Evolutionary conservation across 2,888 invertebrate species (phyloP).

Genomic region (Catocala nupta): DNA sequence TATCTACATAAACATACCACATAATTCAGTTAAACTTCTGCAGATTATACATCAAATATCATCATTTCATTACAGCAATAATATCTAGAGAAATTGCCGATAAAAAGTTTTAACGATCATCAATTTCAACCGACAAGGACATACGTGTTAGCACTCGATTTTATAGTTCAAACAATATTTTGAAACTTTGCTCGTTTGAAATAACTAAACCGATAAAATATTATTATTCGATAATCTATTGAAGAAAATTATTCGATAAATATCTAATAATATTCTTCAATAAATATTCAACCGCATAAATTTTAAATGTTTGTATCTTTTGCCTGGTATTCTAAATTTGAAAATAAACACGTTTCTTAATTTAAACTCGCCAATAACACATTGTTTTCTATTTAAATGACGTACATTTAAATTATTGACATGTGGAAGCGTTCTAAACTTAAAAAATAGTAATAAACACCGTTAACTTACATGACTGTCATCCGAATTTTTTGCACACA

Average conservation of each 20-base stretch:
- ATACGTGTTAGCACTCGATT: conserved; percentile 36
- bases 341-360: background rate
- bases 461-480: conserved; percentile 46
- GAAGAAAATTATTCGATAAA: too few relatives aligned
- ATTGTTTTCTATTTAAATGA: conserved; percentile 16
- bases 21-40: conserved; percentile 21
- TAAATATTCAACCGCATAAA: too few relatives aligned
- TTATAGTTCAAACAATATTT: conserved; percentile 26
- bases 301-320: background rate
- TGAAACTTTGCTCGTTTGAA: conserved; percentile 7
- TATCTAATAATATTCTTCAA: too few relatives aligned
- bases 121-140: conserved; percentile 26
- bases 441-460: conserved; percentile 25
- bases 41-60: conserved; percentile 9
- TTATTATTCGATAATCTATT: background rate
- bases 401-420: conserved; percentile 7
- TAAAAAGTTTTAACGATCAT: conserved; percentile 52
- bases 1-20: background rate
- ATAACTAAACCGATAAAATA: background rate
- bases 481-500: conserved; percentile 52
- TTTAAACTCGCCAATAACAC: background rate
- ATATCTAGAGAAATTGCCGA: conserved; percentile 36
- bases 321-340: background rate
- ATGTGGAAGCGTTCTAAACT: conserved; percentile 14
- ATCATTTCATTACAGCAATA: conserved; percentile 34